Conservation (phyloP, 2,797 vertebrate species). For the Momotus momota region DNA sequence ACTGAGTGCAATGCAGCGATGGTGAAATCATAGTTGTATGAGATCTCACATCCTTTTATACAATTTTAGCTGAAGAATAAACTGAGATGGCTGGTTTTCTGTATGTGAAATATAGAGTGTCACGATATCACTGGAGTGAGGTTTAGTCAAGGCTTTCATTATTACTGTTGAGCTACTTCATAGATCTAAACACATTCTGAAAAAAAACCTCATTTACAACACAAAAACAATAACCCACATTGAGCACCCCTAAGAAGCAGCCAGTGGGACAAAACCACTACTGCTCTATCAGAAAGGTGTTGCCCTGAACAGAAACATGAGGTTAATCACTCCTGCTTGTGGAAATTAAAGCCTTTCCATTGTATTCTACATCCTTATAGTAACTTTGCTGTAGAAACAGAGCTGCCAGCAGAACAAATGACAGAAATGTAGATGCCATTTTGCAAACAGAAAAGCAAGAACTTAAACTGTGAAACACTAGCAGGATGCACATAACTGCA, state of each 20-base stretch:
- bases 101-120: not conserved
- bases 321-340: not conserved
- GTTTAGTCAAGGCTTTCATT: not conserved
- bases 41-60: not conserved
- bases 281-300: not conserved
- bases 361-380: not conserved
- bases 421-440: not conserved
- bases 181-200: not conserved
- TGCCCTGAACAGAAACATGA: not conserved
- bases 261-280: not conserved
- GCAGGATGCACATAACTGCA: not conserved
- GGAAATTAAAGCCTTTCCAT: not conserved
- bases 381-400: not conserved
- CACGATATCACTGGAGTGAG: not conserved
- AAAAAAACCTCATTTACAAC: not conserved
- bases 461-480: not conserved
- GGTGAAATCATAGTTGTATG: not conserved
- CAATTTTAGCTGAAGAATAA: not conserved
- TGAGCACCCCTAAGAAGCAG: not conserved
- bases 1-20: not conserved
- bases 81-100: accelerated
- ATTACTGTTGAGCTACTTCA: not conserved
- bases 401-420: not conserved
- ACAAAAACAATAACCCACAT: not conserved
- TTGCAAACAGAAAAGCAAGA: not conserved